Base-by-base conservation (phyloP, 2,797 vertebrate genomes). In the Oryzias sinensis region DNA sequence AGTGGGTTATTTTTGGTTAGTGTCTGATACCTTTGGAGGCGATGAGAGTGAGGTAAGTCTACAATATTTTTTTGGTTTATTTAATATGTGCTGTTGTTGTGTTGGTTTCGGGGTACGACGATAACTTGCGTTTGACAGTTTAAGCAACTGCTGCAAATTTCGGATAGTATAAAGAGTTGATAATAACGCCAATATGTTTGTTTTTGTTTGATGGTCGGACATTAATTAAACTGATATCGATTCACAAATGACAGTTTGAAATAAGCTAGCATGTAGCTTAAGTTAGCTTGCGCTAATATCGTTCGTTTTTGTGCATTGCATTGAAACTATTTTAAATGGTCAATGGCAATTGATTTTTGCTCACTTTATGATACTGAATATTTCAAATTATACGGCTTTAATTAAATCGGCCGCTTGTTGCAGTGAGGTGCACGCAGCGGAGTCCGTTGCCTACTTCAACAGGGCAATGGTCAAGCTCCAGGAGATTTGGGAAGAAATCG, bases 401-500 rank as follows among this genome's bases (percentile, higher is more conserved):
- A 73, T 46, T 15, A 5, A 11, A 6, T 33, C 5, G 1, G 18
- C 20, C 1, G 1, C 13, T 1, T 52, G 17, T 67, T 75, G 7
- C 83, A 98, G 97, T 65, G 95, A 97, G 65, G 82, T 93, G 56
- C 82, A 98, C 56, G 95, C 95, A 3, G 92, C 92, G 14, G 94
- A 98, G 81, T 94, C 94, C 1, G 91, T 96, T 53, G 80, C 91
- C 1, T 95, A 92, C 79, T 87, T 98, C 65, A 94, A 94, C 76
- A 90, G 87, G 54, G 94, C 95, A 3, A 85, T 97, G 54, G 63
- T 57, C 43, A 86, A 76, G 47, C 79, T 99, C 63, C 92, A 92
- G 66, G 92, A 93, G 43, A 98, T 99, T 42, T 98, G 97, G 97
- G 96, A 98, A 33, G 91, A 96, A 75, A 97, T 98, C 5, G 96